Conservation (phyloP, 2,888 invertebrate species). For the Rotaria magnacalcarata region DNA sequence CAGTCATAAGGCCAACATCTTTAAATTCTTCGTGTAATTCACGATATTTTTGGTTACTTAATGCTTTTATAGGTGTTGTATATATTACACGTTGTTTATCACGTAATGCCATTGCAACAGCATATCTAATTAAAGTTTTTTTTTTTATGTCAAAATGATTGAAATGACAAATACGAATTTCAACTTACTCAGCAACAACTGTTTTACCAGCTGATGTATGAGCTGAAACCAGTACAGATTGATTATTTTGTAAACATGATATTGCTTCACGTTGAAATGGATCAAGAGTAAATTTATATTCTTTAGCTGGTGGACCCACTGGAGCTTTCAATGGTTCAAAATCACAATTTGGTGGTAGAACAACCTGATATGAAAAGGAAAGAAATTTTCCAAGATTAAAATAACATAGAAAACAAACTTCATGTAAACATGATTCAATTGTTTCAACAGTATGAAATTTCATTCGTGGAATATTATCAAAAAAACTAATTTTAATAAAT, state of each 20-base stretch:
- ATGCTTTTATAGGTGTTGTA: conserved; percentile 96
- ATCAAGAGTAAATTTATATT: conserved; percentile 88
- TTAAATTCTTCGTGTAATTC: conserved; percentile 92
- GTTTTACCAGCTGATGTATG: conserved; percentile 99
- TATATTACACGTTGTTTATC: conserved; percentile 96
- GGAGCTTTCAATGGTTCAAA: conserved; percentile 66
- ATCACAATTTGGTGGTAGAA: conserved; percentile 79
- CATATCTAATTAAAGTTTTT: conserved; percentile 65
- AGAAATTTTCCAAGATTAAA: neutral
- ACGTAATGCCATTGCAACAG: conserved; percentile 85
- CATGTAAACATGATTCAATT: conserved; percentile 24
- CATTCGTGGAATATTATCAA: neutral
- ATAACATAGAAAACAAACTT: neutral
- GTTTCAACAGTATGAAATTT: conserved; percentile 34
- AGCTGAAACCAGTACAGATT: conserved; percentile 94
- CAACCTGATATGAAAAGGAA: conserved; percentile 66
- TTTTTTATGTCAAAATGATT: conserved; percentile 17
- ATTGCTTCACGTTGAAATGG: conserved; percentile 96
- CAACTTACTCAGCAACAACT: conserved; percentile 82
- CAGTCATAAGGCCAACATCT: conserved; percentile 95
- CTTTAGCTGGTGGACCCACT: conserved; percentile 68
- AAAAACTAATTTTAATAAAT: neutral
- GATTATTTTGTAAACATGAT: conserved; percentile 89
- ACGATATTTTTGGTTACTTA: conserved; percentile 97
- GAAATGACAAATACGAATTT: neutral